A percentile compares a stretch with the other conserved stretches of the same genome.
phyloP scores from a whole-genome alignment of 2,797 vertebrate genomes.

The Enteromius trimaculatus region DNA sequence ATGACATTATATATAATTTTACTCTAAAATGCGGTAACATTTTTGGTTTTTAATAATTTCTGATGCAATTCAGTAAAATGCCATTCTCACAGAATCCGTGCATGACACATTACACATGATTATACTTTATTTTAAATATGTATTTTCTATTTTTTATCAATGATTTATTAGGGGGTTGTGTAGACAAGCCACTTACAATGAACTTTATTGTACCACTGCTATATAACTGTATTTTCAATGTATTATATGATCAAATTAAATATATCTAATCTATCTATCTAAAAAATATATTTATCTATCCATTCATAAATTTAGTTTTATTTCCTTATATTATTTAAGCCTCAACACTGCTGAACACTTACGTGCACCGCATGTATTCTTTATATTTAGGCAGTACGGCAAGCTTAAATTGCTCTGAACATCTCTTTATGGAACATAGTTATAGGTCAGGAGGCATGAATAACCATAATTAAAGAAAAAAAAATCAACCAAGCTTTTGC shows the following conservation, averaged over 20 bases:
- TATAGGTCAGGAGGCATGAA: neutral
- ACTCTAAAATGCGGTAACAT: neutral
- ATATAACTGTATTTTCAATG: too few species aligned
- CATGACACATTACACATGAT: neutral
- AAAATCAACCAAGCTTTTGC: neutral
- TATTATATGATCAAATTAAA: too few species aligned
- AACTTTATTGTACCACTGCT: too few species aligned
- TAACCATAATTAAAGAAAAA: neutral
- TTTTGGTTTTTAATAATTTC: neutral
- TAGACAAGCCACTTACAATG: too few species aligned
- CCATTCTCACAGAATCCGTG: neutral
- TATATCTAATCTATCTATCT: too few species aligned
- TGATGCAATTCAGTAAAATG: neutral
- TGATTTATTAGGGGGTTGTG: neutral
- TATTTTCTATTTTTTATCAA: neutral
- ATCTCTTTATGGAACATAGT: neutral
- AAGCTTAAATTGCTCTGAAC: neutral
- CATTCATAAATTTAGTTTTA: neutral
- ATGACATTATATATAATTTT: neutral
- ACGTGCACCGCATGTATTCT: neutral
- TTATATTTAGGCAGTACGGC: neutral
- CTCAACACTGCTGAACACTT: neutral
- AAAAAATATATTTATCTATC: too few species aligned
- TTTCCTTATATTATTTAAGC: neutral
- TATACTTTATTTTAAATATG: neutral